A percentile compares a stretch with the other conserved stretches of the same genome.
phyloP scores from a whole-genome alignment of 2,113 vertebrate genomes.

The Zonotrichia leucophrys region DNA sequence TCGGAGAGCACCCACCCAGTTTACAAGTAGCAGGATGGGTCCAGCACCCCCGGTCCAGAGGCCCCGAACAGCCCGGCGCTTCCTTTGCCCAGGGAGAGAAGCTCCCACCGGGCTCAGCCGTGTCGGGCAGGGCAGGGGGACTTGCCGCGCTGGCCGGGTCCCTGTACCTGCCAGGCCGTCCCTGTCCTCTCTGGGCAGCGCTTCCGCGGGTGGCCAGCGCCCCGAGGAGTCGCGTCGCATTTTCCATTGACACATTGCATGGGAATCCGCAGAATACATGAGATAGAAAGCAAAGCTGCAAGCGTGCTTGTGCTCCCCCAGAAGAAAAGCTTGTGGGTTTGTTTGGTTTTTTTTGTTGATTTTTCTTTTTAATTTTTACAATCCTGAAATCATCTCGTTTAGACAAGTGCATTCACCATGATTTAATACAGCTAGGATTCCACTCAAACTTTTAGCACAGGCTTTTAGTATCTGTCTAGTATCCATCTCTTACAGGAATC shows the following conservation, averaged over 20 bases:
- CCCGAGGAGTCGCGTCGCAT: not conserved
- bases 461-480: not conserved
- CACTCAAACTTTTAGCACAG: not conserved
- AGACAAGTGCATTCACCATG: not conserved
- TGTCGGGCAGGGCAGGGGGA: not conserved
- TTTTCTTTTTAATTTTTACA: too few species aligned
- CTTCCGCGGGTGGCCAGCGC: not conserved
- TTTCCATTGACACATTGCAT: not conserved
- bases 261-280: not conserved
- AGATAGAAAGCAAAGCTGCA: not conserved
- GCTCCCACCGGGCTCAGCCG: fast-evolving
- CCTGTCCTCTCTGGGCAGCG: not conserved
- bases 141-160: not conserved
- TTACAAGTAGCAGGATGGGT: not conserved
- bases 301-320: not conserved
- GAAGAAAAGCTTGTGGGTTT: not conserved
- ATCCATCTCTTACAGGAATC: not conserved
- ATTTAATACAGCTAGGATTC: not conserved
- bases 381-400: not conserved
- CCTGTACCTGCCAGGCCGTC: too few species aligned
- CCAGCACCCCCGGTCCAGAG: not conserved
- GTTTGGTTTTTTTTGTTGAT: too few species aligned
- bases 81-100: not conserved
- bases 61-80: not conserved
- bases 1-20: not conserved